Percentiles rank a stretch among this genome's conserved stretches.
Evolutionary conservation across 2,888 invertebrate genomes (phyloP).

Genomic region (Meliscaeva auricollis): DNA sequence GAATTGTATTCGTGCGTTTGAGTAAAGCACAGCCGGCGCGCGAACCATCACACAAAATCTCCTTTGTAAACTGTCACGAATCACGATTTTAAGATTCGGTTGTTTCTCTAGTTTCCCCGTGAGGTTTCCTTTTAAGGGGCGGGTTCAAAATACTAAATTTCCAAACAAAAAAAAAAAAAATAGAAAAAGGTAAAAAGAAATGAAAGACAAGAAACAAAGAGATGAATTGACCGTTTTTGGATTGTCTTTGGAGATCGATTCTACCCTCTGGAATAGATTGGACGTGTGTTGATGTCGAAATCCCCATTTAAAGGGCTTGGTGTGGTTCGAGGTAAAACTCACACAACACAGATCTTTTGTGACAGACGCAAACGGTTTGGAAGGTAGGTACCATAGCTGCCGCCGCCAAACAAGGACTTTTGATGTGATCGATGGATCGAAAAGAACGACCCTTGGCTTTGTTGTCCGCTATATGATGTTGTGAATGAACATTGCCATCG

Average conservation of each 20-base stretch:
- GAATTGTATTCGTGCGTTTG: constrained; percentile 49
- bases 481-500: constrained; percentile 52
- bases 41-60: constrained; percentile 61
- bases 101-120: constrained; percentile 53
- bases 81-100: constrained; percentile 66
- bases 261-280: constrained; percentile 23
- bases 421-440: constrained; percentile 25
- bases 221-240: constrained; percentile 40
- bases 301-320: constrained; percentile 25
- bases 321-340: background rate
- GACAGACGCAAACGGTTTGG: background rate
- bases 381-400: background rate
- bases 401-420: constrained; percentile 31
- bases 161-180: constrained; percentile 7
- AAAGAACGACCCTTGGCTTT: constrained; percentile 59
- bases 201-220: background rate
- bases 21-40: constrained; percentile 49
- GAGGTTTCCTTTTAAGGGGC: constrained; percentile 19
- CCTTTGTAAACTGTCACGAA: constrained; percentile 72
- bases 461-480: constrained; percentile 50
- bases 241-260: constrained; percentile 39
- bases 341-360: constrained; percentile 34
- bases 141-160: constrained; percentile 11
- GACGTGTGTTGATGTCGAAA: constrained; percentile 11
- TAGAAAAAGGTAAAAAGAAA: background rate